These are phyloP conservation scores for Coenonympha glycerion DNA, from an alignment of 2,888 invertebrate species.

Conservation along the genomic window DNA sequence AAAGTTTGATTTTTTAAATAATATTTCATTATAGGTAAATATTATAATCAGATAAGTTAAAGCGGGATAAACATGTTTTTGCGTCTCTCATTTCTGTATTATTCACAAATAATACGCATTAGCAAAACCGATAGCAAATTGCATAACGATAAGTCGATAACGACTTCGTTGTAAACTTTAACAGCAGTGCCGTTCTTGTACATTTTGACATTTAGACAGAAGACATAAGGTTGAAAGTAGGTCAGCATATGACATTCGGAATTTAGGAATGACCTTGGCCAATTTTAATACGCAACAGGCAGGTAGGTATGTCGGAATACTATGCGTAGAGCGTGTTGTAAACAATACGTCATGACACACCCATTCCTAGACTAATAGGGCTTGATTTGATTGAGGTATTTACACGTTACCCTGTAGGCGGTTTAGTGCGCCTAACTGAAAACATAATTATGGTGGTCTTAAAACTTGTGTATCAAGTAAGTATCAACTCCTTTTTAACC, in stretches of 20 bases:
- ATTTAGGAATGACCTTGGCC: constrained; percentile 54
- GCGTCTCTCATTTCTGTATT: constrained; percentile 15
- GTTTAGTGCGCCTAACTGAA: not conserved
- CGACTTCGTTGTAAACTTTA: constrained; percentile 1
- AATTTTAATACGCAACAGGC: constrained; percentile 62
- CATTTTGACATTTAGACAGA: constrained; percentile 12
- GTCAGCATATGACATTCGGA: constrained; percentile 39
- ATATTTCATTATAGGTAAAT: not conserved
- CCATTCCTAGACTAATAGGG: constrained; percentile 67
- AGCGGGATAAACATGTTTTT: constrained; percentile 23
- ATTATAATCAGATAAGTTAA: constrained; percentile 2
- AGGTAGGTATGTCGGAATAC: constrained; percentile 40
- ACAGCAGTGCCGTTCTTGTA: not conserved
- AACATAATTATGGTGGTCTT: too few species aligned
- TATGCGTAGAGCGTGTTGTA: constrained; percentile 41
- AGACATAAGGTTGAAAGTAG: constrained; percentile 49
- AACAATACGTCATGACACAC: constrained; percentile 70
- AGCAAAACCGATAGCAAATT: constrained; percentile 9
- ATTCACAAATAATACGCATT: constrained; percentile 16
- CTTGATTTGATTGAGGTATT: constrained; percentile 3
- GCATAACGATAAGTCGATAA: constrained; percentile 14
- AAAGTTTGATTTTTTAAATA: too few species aligned
- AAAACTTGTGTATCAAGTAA: too few species aligned
- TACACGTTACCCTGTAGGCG: not conserved
- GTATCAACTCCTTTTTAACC: too few species aligned